These are phyloP conservation scores for Neocrepidodera transversa DNA, from an alignment of 2,888 invertebrate genomes.

Conservation along the genomic window DNA sequence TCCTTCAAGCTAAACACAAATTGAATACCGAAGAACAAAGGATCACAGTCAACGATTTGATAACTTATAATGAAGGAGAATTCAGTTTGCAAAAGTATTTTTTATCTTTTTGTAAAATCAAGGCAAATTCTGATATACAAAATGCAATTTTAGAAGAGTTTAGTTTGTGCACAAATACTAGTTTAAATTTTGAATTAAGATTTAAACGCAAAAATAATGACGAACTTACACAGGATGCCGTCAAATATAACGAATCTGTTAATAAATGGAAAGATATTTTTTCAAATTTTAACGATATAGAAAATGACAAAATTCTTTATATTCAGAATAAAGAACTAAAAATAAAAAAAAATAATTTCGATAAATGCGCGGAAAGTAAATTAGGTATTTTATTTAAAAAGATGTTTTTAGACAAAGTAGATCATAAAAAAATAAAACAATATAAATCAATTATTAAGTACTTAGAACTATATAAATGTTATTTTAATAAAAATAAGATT, in stretches of 20 bases:
- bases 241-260: background rate
- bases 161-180: conserved; percentile 34
- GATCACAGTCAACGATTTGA: conserved; percentile 21
- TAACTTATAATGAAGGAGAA: conserved; percentile 4
- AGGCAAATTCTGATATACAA: conserved; percentile 20
- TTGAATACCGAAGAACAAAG: background rate
- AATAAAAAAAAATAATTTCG: background rate
- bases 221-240: background rate
- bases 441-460: background rate
- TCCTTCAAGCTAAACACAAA: conserved; percentile 36
- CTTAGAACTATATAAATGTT: background rate
- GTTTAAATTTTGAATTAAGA: conserved; percentile 13
- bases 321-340: background rate
- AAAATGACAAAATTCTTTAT: conserved; percentile 12
- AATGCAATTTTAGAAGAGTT: conserved; percentile 23
- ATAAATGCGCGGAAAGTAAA: background rate
- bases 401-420: background rate
- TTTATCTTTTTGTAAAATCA: conserved; percentile 35
- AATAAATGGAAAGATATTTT: background rate
- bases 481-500: too few relatives aligned
- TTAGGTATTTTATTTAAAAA: background rate
- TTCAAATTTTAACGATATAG: background rate
- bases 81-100: conserved; percentile 35
- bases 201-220: background rate
- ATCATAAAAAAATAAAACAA: background rate